A percentile compares a stretch with the other conserved stretches of the same genome.
These are phyloP conservation scores for Sylvilagus bachmani DNA, from an alignment of 2,113 vertebrate genomes.

Conservation along the genomic window DNA sequence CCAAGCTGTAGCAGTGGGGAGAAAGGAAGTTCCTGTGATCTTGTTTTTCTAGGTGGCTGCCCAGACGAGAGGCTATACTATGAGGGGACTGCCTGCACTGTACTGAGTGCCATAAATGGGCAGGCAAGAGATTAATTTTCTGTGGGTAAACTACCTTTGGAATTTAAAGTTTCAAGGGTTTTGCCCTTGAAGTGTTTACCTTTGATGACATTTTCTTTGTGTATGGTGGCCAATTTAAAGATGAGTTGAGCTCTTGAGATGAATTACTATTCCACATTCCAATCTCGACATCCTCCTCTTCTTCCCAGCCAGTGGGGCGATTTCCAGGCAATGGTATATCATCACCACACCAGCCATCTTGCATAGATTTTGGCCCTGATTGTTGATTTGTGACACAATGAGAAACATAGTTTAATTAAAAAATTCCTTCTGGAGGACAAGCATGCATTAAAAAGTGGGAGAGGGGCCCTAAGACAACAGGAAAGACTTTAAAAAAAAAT, in stretches of 20 bases:
- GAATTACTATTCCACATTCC: constrained; percentile 97
- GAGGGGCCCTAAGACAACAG: background rate
- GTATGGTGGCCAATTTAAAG: constrained; percentile 95
- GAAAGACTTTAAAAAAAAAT: background rate
- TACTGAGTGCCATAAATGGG: constrained; percentile 49
- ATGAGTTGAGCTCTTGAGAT: constrained; percentile 93
- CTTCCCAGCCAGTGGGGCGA: constrained; percentile 94
- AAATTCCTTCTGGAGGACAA: constrained; percentile 1
- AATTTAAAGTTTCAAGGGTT: constrained; percentile 60
- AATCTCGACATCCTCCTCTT: constrained; percentile 97
- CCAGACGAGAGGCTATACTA: constrained; percentile 47
- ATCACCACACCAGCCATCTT: constrained; percentile 96
- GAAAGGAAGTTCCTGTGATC: constrained; percentile 76
- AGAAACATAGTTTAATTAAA: constrained; percentile 39
- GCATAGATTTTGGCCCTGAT: constrained; percentile 96
- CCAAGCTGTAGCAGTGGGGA: constrained; percentile 79
- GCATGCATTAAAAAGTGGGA: background rate
- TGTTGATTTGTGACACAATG: constrained; percentile 59
- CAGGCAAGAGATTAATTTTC: constrained; percentile 33
- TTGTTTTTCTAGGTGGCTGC: constrained; percentile 70
- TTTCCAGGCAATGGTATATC: constrained; percentile 90
- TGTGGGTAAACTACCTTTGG: constrained; percentile 76
- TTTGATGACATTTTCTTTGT: constrained; percentile 95
- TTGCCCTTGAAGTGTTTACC: constrained; percentile 87
- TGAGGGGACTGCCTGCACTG: constrained; percentile 69